Percentiles rank a stretch among this genome's conserved stretches.
Evolutionary conservation across 2,113 vertebrate species (phyloP).

Genomic region (Anseranas semipalmata): DNA sequence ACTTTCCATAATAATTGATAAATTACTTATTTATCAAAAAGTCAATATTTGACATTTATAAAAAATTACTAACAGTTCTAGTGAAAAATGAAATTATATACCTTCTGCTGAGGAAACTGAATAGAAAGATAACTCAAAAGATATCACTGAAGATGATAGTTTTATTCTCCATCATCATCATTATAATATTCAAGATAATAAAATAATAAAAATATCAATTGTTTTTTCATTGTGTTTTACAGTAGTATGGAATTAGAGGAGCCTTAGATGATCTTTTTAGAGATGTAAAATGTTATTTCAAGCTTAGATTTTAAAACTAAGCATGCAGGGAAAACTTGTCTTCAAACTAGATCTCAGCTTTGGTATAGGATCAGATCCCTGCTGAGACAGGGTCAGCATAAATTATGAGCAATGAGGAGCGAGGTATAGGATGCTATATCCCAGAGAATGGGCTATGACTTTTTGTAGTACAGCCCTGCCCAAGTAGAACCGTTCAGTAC

Average conservation of each 20-base stretch:
- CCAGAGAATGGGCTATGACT: accelerated
- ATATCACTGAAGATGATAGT: background rate
- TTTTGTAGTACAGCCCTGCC: background rate
- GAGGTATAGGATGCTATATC: background rate
- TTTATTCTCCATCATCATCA: background rate
- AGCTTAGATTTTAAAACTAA: background rate
- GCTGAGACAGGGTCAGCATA: background rate
- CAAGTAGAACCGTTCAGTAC: accelerated
- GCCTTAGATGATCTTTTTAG: background rate
- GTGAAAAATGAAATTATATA: background rate
- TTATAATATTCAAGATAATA: background rate
- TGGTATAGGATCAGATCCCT: background rate
- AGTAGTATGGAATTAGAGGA: background rate
- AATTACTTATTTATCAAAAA: background rate
- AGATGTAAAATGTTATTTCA: background rate
- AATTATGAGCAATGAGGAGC: background rate
- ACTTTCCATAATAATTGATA: background rate
- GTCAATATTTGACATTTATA: background rate
- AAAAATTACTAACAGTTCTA: background rate
- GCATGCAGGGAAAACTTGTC: background rate
- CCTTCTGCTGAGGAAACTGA: background rate
- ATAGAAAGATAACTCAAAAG: background rate
- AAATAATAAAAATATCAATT: background rate
- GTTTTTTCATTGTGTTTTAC: background rate
- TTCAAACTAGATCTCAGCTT: background rate